Percentiles rank a stretch among this genome's conserved stretches.
Conservation (phyloP, 2,888 invertebrate genomes). For the Diloba caeruleocephala region DNA sequence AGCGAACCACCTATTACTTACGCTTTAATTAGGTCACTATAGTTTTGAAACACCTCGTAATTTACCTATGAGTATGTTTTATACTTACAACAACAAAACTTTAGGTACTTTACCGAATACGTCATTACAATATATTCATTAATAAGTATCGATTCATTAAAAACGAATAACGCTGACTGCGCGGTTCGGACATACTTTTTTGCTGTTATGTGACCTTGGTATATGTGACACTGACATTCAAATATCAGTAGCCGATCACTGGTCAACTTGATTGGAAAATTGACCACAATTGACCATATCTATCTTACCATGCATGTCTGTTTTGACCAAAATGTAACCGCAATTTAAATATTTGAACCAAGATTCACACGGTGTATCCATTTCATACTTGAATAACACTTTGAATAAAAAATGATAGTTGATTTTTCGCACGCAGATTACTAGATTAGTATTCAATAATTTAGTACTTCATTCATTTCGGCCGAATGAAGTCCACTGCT, state of each 20-base stretch:
- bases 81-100: conserved; percentile 6
- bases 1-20: no score
- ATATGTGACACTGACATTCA: conserved; percentile 57
- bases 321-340: conserved; percentile 45
- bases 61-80: no score
- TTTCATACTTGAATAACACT: conserved; percentile 20
- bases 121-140: conserved; percentile 12
- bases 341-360: conserved; percentile 39
- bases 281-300: conserved; percentile 61
- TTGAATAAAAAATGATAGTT: conserved; percentile 24
- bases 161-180: conserved; percentile 7
- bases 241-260: conserved; percentile 49
- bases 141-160: conserved; percentile 10
- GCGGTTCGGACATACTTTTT: conserved; percentile 27
- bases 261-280: conserved; percentile 54
- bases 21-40: no score
- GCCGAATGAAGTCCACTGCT: no score
- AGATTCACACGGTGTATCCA: conserved; percentile 51
- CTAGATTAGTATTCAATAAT: no score
- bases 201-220: conserved; percentile 48
- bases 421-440: conserved; percentile 30
- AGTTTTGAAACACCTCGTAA: no score
- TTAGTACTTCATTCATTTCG: no score
- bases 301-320: conserved; percentile 38
- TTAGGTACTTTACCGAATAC: background rate